These are phyloP conservation scores for Pyrocoelia pectoralis DNA, from an alignment of 2,888 invertebrate genomes.

Conservation along the genomic window DNA sequence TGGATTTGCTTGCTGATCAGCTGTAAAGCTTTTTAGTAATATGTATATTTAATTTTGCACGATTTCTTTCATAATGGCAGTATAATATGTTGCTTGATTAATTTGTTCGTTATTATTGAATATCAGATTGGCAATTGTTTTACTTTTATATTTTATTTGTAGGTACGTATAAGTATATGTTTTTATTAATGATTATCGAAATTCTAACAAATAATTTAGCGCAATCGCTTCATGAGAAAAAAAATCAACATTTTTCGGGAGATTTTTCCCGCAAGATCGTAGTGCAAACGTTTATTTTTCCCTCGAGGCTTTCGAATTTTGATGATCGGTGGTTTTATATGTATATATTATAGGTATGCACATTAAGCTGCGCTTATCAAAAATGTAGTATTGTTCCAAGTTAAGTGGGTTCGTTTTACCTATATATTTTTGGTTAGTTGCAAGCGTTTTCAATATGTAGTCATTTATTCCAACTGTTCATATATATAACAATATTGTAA, in stretches of 20 bases:
- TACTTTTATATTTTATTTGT: neutral
- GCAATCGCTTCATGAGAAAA: neutral
- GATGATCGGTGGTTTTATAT: neutral
- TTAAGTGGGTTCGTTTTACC: constrained; percentile 6
- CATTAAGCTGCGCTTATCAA: constrained; percentile 4
- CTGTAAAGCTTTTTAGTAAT: constrained; percentile 36
- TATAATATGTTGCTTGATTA: constrained; percentile 23
- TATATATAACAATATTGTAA: constrained; percentile 27
- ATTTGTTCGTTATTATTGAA: constrained; percentile 24
- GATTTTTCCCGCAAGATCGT: too few species aligned
- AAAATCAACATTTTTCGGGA: neutral
- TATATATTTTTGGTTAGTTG: constrained; percentile 17
- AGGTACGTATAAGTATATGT: neutral
- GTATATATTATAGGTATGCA: neutral
- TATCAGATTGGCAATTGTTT: constrained; percentile 28
- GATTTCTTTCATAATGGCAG: constrained; percentile 18
- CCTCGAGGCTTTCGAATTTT: neutral
- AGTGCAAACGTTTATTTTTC: neutral
- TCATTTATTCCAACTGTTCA: constrained; percentile 48
- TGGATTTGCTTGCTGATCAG: constrained; percentile 66
- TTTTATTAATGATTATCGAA: neutral
- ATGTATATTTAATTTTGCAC: constrained; percentile 19
- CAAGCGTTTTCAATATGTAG: constrained; percentile 32
- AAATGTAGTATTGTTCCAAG: constrained; percentile 7
- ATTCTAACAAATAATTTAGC: neutral